Evolutionary conservation across 2,888 invertebrate genomes (phyloP).

Genomic region (Pollenia angustigena): DNA sequence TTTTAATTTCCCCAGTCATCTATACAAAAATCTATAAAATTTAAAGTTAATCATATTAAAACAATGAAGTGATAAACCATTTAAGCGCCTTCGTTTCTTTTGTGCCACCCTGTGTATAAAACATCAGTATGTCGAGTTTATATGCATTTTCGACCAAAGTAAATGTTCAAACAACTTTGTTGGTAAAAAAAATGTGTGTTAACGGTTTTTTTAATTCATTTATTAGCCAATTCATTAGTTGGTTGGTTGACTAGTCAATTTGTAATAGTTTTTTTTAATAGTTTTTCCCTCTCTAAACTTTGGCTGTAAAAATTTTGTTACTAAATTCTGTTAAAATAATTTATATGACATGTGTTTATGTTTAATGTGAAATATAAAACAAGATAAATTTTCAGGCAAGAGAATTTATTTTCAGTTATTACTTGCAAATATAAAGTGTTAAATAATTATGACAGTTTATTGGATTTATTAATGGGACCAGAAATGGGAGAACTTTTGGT

Average conservation of each 20-base stretch:
- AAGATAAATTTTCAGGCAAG: constrained; percentile 16
- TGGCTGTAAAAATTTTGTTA: not conserved
- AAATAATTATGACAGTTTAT: constrained; percentile 58
- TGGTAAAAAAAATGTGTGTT: constrained; percentile 21
- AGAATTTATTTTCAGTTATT: not conserved
- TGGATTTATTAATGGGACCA: constrained; percentile 24
- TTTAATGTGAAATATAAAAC: constrained; percentile 38
- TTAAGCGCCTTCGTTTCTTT: no score
- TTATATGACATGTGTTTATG: constrained; percentile 69
- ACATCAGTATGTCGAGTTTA: not conserved
- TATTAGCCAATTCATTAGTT: constrained; percentile 52
- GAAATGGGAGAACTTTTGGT: not conserved
- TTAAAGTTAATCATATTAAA: no score
- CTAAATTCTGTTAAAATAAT: constrained; percentile 49
- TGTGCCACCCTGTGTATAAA: no score
- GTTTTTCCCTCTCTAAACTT: not conserved
- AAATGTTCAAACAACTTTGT: constrained; percentile 18
- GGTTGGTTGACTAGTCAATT: constrained; percentile 24
- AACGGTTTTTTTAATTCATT: constrained; percentile 9
- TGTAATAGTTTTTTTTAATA: constrained; percentile 8
- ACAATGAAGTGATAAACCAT: no score
- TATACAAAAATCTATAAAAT: no score
- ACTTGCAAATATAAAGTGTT: constrained; percentile 38
- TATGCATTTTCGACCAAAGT: not conserved
- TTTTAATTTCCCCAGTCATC: no score